These are phyloP conservation scores for Eulithis prunata DNA, from an alignment of 2,888 invertebrate species.

Conservation along the genomic window DNA sequence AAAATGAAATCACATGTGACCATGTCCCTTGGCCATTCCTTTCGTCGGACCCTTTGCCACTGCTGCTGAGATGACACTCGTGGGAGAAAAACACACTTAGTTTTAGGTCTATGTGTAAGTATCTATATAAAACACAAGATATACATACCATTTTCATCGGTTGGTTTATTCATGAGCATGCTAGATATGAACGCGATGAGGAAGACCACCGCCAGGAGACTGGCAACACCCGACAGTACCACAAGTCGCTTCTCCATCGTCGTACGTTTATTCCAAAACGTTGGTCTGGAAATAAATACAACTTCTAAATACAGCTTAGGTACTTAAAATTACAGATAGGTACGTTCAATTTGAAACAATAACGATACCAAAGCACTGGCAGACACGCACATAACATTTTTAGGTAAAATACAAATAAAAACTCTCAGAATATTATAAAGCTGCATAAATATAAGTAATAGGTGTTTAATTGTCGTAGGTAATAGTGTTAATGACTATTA, in stretches of 20 bases:
- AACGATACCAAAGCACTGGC: too few species aligned
- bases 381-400: too few species aligned
- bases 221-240: conserved; percentile 57
- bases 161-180: conserved; percentile 51
- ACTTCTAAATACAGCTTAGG: not conserved
- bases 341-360: too few species aligned
- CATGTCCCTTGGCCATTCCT: too few species aligned
- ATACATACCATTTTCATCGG: conserved; percentile 60
- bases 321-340: too few species aligned
- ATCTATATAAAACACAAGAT: not conserved
- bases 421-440: too few species aligned
- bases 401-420: too few species aligned
- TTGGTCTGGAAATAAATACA: conserved; percentile 57
- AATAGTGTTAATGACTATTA: too few species aligned
- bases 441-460: too few species aligned
- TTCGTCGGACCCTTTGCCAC: conserved; percentile 1
- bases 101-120: not conserved
- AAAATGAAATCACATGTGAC: too few species aligned
- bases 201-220: conserved; percentile 68
- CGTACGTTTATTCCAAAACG: conserved; percentile 73
- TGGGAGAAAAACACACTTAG: not conserved
- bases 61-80: conserved; percentile 4
- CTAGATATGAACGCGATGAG: conserved; percentile 69
- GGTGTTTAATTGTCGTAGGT: too few species aligned
- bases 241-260: conserved; percentile 71